phyloP scores from a whole-genome alignment of 2,113 vertebrate species.

The Actenoides lindsayi region DNA sequence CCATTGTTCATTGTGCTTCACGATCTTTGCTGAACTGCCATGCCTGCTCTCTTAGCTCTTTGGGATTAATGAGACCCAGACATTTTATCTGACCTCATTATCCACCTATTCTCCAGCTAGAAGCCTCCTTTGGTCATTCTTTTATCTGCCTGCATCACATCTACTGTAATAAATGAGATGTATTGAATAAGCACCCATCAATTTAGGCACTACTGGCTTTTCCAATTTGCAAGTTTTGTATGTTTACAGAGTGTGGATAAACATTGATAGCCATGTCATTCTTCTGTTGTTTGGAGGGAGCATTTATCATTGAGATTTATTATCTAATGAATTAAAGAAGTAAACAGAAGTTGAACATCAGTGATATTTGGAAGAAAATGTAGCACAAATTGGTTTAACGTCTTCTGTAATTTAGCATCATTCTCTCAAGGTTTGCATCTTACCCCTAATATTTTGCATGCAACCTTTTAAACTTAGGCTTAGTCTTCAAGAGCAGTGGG shows the following conservation, averaged over 20 bases:
- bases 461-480: not conserved
- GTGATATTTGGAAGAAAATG: not conserved
- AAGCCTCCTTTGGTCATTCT: conserved; percentile 12
- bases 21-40: not conserved
- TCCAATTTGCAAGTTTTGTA: not conserved
- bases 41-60: not conserved
- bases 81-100: conserved; percentile 65
- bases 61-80: conserved; percentile 50
- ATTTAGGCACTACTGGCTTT: not conserved
- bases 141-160: conserved; percentile 25
- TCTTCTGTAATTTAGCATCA: not conserved
- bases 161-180: conserved; percentile 10
- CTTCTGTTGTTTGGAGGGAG: not conserved
- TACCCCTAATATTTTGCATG: not conserved
- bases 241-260: conserved; percentile 2
- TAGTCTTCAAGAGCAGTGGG: not conserved
- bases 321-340: not conserved
- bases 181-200: conserved; percentile 3
- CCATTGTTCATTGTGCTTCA: not conserved
- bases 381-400: not conserved
- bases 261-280: conserved; percentile 19
- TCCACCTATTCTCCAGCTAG: conserved; percentile 26
- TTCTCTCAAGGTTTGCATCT: not conserved
- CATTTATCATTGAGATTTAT: conserved; percentile 20
- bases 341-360: not conserved